Evolutionary conservation across 2,797 vertebrate genomes (phyloP), one percentile per base, ranked within the genome.

Genomic region (Artibeus jamaicensis): DNA sequence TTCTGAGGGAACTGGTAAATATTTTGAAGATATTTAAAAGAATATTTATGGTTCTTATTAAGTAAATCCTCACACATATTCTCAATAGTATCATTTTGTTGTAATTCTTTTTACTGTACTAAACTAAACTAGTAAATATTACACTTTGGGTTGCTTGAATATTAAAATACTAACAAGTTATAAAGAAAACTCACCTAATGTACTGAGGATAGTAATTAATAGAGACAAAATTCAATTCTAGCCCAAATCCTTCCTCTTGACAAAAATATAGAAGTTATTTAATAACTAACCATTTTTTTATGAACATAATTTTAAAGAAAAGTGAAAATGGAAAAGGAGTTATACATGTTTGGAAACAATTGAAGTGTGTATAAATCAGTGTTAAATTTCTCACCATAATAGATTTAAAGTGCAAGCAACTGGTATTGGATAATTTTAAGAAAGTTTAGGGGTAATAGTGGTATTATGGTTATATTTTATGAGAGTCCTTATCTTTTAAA

Each of bases 1-100:
- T 97, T 96, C 46, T 95, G 46, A 78, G 55, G 39, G 74, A 91
- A 87, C 37, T 98, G 86, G 50, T 77, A 74, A 91, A 93, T 76
- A 91, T 32, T 96, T 95, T 94, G 44, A 89, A 59, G 76, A 71
- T 94, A 83, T 95, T 94, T 83, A 77, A 89, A 86, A 16, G 15
- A 3, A 84, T 94, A 94, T 94, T 90, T 97, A 95, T 95, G 76
- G 29, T 29, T 39, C 42, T 44, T 70, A 53, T 86, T 95, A 96
- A 95, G 34, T 88, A 18, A 79, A 71, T 26, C 70, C 34, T 42
- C 44, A 50, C 93, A 53, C 24, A 77, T 89, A 92, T 89, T 93
- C 77, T 76, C 55, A 7, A 12, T 89, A 59, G 59, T 83, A 83
- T 89, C 76, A 74, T 92, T 78, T 96, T 67, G 32, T 44, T 85